Base-by-base conservation (phyloP, 2,888 invertebrate species). In the Archips crataeganus region DNA sequence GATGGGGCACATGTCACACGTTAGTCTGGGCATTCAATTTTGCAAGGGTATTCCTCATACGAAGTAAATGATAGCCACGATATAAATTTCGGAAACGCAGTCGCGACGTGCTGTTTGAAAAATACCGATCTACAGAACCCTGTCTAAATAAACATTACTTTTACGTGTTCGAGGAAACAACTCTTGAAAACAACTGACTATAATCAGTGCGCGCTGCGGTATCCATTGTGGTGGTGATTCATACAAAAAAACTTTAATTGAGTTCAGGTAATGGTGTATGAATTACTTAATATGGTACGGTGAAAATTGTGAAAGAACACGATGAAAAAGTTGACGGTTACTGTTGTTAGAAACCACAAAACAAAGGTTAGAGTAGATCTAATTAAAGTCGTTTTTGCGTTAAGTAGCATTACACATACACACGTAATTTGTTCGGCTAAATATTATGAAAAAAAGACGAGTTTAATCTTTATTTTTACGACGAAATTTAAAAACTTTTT, bases 181-280 rank as follows among this genome's bases (percentile, higher is more conserved):
- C 49, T 36, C 2, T 47, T 49, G 15, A 32, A 36, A 36, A n/a
- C 2, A 6, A 13, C 23, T 36, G 36, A 65, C 10, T 51, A n/a
- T 36, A 51, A 65, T 49, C 49, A 65, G n/a, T 34, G 3, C 36
- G 3, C 36, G 3, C 34, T 51, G 65, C 36, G 51, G 65, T 39
- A 15, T 15, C 2, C n/a, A 49, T 32, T 57, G 36, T 15, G 45
- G 54, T 6, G 45, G 47, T 71, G 64, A 65, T 36, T 71, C 51
- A 51, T 5, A 51, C 49, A 60, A 62, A 62, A 63, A 62, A 63
- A 51, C 49, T 32, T 51, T 60, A 60, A 71, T 65, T 70, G 59
- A 32, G 2, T 34, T 13, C 10, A 54, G 34, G 63, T 45, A 6
- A 54, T 57, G 61, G 61, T 51, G 23, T 49, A 15, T 57, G 45